Percentiles rank a stretch among this genome's conserved stretches.
These are phyloP conservation scores for Octomys mimax DNA, from an alignment of 2,797 vertebrate genomes.

Conservation along the genomic window DNA sequence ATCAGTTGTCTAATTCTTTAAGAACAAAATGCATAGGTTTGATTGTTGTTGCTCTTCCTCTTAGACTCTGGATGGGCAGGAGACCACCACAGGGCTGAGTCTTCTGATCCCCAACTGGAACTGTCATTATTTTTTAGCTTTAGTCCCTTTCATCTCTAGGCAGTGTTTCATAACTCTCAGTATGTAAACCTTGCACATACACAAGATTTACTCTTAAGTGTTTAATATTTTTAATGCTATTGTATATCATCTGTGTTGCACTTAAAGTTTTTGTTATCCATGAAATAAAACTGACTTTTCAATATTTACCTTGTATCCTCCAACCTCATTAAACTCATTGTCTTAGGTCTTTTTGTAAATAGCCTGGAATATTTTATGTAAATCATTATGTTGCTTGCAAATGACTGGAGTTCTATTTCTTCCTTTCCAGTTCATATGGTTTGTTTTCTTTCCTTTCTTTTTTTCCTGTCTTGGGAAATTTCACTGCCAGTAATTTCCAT, in stretches of 20 bases:
- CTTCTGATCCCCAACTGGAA: background rate
- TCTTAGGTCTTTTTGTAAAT: background rate
- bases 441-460: background rate
- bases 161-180: background rate
- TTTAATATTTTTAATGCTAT: background rate
- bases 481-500: background rate
- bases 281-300: background rate
- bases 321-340: background rate
- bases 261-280: background rate
- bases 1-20: background rate
- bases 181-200: background rate
- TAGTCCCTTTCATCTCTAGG: background rate
- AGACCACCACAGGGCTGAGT: background rate
- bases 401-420: background rate
- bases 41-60: accelerated
- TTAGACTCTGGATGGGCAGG: background rate
- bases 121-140: background rate
- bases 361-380: background rate
- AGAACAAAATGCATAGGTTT: background rate
- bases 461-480: too few relatives aligned
- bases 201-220: background rate
- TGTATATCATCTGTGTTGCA: background rate
- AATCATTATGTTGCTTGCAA: background rate
- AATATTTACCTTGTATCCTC: background rate
- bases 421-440: background rate